Evolutionary conservation across 2,113 vertebrate species (phyloP), one percentile per base, ranked within the genome.

Genomic region (Arizona elegans): DNA sequence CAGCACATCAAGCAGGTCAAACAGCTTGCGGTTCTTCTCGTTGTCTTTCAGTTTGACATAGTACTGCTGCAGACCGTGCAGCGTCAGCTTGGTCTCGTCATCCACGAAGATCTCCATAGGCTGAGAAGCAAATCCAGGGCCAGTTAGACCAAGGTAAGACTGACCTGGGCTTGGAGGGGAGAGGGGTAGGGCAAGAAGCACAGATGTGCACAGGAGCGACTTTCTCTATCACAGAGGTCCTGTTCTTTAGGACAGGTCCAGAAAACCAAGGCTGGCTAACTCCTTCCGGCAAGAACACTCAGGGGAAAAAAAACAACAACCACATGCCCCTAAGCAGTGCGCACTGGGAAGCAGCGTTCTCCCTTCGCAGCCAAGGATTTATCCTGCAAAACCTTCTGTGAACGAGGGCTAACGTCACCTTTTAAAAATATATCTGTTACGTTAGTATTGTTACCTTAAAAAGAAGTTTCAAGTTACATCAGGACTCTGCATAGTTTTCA

Each of bases 11-110:
- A 98, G 96, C 86, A 98, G 97, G 91, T 98, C 98, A 95, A 98
- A 98, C 91, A 98, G 98, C 94, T 98, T 98, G 95, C 98, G 97
- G 97, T 98, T 98, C 97, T 98, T 98, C 97, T 98, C 98, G 94
- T 98, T 98, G 98, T 98, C 98, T 97, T 98, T 98, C 96, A 98
- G 97, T 95, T 98, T 98, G 97, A 98, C 98, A 94, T 98, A 98
- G 96, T 98, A 98, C 95, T 98, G 98, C 97, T 98, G 98, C 96
- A 98, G 97, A 52, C 98, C 98, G 23, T 98, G 98, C 96, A 98
- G 98, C 59, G 98, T 98, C 97, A 98, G 97, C 97, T 98, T 98
- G 70, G 98, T 98, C 97, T 98, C 98, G 92, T 98, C 98, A 88
- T 98, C 98, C 98, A 98, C 98, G 96, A 98, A 98, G 96, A 98